Base-by-base conservation (phyloP, 2,888 invertebrate species). In the Apamea crenata region DNA sequence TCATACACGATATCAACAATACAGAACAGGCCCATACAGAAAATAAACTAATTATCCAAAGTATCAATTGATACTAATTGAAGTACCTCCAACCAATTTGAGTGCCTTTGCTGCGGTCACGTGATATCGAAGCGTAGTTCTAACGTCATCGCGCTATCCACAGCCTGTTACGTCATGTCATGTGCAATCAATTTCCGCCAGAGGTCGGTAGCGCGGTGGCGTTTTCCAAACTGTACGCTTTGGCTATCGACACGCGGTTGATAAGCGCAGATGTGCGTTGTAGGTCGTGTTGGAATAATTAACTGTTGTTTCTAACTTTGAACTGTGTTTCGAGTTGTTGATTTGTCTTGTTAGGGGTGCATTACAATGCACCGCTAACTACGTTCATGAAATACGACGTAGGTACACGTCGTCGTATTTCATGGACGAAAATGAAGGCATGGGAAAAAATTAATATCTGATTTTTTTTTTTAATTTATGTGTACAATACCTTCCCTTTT, bases 101-200 rank as follows among this genome's bases (percentile, higher is more conserved):
- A 77, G 79, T 84, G 86, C 88, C 90, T 91, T 91, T 92, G 85
- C 87, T 87, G 91, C 78, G 91, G 91, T 91, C 88, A 77, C 85
- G 84, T 88, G 88, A 87, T 85, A 89, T 86, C 50, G 78, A 69
- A 66, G 81, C 86, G 80, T 70, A 80, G 59, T 70, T 73, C 66
- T 80, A 73, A 87, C 75, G 74, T 88, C 83, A 85, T 71, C 74
- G 77, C 75, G 56, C 53, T 86, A 80, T 84, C 78, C 80, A 77
- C 77, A 84, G 78, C 76, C 59, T 75, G 83, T 81, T 74, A 88
- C 85, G 84, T 81, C 78, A 86, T 86, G 82, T 83, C 88, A 86
- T 86, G 84, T 87, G 87, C 89, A 88, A 91, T 92, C 88, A 88
- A 88, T 90, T 91, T 86, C 82, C 85, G 83, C 67, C 50, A 86